phyloP scores from a whole-genome alignment of 2,888 invertebrate genomes.

The Antheraea assamensis region DNA sequence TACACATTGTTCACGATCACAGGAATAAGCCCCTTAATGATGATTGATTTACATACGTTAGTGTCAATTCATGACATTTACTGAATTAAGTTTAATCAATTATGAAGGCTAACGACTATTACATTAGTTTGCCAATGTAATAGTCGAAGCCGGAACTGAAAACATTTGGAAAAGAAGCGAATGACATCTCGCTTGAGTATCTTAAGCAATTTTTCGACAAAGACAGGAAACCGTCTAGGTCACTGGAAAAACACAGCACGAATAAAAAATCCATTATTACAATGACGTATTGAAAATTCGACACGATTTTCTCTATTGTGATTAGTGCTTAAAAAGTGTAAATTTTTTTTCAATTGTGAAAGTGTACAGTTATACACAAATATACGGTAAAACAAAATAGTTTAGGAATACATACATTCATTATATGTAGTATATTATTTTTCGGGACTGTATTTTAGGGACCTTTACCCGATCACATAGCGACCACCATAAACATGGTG shows the following conservation, averaged over 20 bases:
- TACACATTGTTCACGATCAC: background rate
- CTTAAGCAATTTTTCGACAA: conserved; percentile 27
- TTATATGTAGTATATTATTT: too few species aligned
- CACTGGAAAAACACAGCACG: conserved; percentile 42
- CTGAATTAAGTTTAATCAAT: background rate
- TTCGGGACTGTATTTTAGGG: too few species aligned
- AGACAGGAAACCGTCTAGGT: conserved; percentile 52
- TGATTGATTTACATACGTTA: background rate
- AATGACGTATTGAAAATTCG: conserved; percentile 73
- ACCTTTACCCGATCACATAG: too few species aligned
- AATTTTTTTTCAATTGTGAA: conserved; percentile 11
- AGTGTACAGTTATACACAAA: background rate
- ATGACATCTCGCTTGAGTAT: background rate
- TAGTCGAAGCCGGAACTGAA: background rate
- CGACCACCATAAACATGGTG: too few species aligned
- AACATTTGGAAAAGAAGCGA: conserved; percentile 1
- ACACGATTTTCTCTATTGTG: conserved; percentile 68
- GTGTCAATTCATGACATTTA: background rate
- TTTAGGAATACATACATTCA: too few species aligned
- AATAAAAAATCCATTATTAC: conserved; percentile 44
- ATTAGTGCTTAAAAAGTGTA: conserved; percentile 15
- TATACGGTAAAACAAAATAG: too few species aligned
- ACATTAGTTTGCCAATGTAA: background rate
- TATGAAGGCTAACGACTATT: background rate
- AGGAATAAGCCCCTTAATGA: background rate